Conservation (phyloP, 1,140 invertebrate species). For the Drosophila erecta region DNA sequence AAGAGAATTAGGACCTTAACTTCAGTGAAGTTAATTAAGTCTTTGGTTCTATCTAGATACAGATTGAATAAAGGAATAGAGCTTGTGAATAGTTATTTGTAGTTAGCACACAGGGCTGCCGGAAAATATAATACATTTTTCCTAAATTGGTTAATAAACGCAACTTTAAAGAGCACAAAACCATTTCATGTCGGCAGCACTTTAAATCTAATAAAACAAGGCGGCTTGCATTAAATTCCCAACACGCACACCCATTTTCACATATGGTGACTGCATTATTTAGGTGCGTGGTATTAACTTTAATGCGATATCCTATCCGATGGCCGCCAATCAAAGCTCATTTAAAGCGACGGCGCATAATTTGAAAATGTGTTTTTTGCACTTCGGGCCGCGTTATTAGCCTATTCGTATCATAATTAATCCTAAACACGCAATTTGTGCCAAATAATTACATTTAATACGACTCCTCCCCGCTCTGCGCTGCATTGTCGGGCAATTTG, state of each 20-base stretch:
- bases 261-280: constrained; percentile 34
- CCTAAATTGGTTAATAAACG: background rate
- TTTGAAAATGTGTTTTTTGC: constrained; percentile 74
- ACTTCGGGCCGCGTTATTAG: constrained; percentile 71
- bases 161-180: background rate
- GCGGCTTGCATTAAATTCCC: constrained; percentile 39
- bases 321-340: constrained; percentile 49
- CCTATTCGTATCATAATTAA: constrained; percentile 79
- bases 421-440: constrained; percentile 82
- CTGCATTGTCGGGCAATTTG: constrained; percentile 41
- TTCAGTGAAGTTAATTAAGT: no score
- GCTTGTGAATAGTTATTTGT: no score
- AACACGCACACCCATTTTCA: constrained; percentile 49
- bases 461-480: background rate
- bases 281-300: constrained; percentile 54
- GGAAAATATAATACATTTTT: no score
- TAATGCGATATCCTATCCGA: constrained; percentile 56
- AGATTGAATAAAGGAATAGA: no score
- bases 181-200: background rate
- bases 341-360: constrained; percentile 63
- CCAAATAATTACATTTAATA: constrained; percentile 83
- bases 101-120: no score
- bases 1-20: no score
- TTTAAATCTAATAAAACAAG: constrained; percentile 24
- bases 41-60: no score